Percentiles rank a stretch among this genome's conserved stretches.
phyloP scores from a whole-genome alignment of 2,113 vertebrate species.

The Bagarius yarrelli region DNA sequence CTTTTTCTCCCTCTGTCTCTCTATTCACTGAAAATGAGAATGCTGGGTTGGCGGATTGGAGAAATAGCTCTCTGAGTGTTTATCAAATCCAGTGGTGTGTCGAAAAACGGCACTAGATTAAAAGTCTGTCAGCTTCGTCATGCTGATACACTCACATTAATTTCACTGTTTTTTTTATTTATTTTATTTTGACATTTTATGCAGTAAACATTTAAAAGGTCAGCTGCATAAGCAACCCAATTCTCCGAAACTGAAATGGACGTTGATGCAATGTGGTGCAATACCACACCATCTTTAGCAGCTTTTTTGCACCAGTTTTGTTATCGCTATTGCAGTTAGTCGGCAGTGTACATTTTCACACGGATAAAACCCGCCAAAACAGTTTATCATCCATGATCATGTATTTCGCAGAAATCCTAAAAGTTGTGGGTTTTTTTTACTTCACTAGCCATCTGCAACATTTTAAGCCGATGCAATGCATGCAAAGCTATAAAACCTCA shows the following conservation, averaged over 20 bases:
- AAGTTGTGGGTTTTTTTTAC: background rate
- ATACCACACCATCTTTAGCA: background rate
- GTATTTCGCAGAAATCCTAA: background rate
- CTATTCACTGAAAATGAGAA: background rate
- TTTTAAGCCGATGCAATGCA: background rate
- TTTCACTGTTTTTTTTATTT: background rate
- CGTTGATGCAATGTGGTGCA: background rate
- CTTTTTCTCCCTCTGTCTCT: background rate
- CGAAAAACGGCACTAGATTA: background rate
- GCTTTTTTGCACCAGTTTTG: background rate
- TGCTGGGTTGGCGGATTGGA: background rate
- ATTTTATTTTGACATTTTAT: background rate
- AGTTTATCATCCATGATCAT: background rate
- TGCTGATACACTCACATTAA: background rate
- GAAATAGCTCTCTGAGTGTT: background rate
- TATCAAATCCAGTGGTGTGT: background rate
- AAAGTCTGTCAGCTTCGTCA: background rate
- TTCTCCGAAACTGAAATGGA: background rate
- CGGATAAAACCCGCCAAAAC: background rate
- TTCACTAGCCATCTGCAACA: background rate
- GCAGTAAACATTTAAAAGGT: conserved; percentile 12
- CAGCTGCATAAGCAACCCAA: background rate
- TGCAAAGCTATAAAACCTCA: conserved; percentile 3
- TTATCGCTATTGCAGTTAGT: background rate
- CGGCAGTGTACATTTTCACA: background rate